A percentile compares a stretch with the other conserved stretches of the same genome.
Conservation (phyloP, 2,113 vertebrate genomes). For the Aplodontia rufa region DNA sequence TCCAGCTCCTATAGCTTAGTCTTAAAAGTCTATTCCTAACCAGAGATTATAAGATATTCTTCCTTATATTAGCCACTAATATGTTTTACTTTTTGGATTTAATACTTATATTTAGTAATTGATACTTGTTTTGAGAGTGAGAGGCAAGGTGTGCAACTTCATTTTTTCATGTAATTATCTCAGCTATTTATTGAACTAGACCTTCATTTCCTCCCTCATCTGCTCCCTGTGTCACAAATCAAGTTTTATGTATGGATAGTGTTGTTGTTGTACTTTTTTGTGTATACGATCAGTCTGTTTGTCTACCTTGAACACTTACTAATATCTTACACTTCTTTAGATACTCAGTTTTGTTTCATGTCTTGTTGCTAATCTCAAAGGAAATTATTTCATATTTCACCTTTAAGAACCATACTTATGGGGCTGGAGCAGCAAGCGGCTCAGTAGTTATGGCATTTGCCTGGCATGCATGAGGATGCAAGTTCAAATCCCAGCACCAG, state of each 20-base stretch:
- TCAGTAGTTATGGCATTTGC: no score
- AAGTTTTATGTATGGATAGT: background rate
- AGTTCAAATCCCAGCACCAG: no score
- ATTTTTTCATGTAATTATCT: background rate
- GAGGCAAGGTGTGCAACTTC: background rate
- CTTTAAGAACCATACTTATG: background rate
- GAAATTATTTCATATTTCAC: background rate
- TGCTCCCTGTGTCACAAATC: background rate
- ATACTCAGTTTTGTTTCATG: constrained; percentile 6
- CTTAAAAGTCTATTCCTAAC: constrained; percentile 7
- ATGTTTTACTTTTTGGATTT: background rate
- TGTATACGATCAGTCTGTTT: background rate
- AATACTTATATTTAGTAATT: constrained; percentile 19
- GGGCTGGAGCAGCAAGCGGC: no score
- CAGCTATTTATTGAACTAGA: background rate
- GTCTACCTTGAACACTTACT: background rate
- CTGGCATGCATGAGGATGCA: no score
- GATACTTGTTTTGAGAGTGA: background rate
- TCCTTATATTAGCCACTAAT: background rate
- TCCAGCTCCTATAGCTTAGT: background rate
- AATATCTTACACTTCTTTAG: background rate
- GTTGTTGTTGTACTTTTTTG: background rate
- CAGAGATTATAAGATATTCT: background rate
- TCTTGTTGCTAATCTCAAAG: background rate
- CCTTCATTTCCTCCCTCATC: background rate